phyloP scores from a whole-genome alignment of 2,797 vertebrate genomes.

The Lepus townsendii region DNA sequence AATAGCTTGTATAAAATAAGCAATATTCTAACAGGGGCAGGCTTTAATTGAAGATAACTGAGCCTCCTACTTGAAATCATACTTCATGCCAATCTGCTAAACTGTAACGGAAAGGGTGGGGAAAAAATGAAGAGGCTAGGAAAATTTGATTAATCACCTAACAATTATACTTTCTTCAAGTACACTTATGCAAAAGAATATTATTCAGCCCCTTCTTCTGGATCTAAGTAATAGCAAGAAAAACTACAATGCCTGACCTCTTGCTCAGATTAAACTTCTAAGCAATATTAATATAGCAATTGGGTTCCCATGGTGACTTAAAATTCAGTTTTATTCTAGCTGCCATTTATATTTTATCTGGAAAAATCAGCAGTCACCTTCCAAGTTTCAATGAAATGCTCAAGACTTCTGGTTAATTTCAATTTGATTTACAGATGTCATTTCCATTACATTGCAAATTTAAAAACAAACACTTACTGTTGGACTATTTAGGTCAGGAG shows the following conservation, averaged over 20 bases:
- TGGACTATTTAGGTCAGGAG: conserved; percentile 94
- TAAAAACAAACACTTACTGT: conserved; percentile 92
- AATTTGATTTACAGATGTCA: conserved; percentile 72
- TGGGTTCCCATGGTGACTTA: background rate
- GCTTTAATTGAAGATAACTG: conserved; percentile 40
- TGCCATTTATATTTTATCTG: conserved; percentile 26
- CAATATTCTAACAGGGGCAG: conserved; percentile 8
- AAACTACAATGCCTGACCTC: background rate
- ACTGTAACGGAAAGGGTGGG: background rate
- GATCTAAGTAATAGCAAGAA: conserved; percentile 19
- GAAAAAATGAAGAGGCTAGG: background rate
- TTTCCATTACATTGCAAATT: conserved; percentile 81
- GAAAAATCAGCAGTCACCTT: conserved; percentile 71
- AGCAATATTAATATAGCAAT: conserved; percentile 36
- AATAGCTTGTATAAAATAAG: background rate
- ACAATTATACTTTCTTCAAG: conserved; percentile 27
- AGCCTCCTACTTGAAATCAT: conserved; percentile 21
- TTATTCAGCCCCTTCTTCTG: background rate
- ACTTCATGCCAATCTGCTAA: conserved; percentile 17
- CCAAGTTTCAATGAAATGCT: conserved; percentile 55
- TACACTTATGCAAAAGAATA: background rate
- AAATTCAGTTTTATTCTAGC: conserved; percentile 51
- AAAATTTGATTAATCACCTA: conserved; percentile 48
- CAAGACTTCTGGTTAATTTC: conserved; percentile 59
- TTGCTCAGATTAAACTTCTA: conserved; percentile 50